Conservation (phyloP, 2,113 vertebrate species). For the Zosterops borbonicus region DNA sequence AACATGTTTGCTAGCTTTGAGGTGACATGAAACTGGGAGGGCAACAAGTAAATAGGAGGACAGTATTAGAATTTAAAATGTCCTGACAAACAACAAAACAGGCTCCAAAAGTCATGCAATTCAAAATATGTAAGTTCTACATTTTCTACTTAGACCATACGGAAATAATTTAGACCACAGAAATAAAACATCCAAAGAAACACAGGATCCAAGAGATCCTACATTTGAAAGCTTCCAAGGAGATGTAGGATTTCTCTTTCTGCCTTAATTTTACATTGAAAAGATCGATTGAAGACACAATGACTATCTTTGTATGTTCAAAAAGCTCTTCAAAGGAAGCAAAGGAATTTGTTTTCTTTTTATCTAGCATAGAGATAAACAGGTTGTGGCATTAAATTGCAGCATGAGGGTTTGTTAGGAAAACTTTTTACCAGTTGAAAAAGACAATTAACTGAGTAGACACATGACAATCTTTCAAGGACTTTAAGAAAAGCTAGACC, state of each 20-base stretch:
- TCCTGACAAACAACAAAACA: not conserved
- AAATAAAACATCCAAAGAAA: not conserved
- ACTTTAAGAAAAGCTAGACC: not conserved
- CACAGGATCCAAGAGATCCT: not conserved
- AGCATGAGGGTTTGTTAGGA: not conserved
- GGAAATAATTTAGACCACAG: not conserved
- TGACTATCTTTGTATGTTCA: not conserved
- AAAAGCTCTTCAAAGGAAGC: not conserved
- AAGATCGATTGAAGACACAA: not conserved
- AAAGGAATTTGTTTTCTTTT: not conserved
- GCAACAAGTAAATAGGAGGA: not conserved
- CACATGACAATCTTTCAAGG: not conserved
- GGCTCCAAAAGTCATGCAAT: not conserved
- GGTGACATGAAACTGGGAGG: not conserved
- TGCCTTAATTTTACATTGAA: not conserved
- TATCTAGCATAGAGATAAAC: not conserved
- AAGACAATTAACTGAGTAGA: not conserved
- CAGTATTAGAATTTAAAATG: not conserved
- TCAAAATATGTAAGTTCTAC: not conserved
- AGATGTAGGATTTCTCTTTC: not conserved
- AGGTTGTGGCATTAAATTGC: not conserved
- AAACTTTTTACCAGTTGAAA: not conserved
- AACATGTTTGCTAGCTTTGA: not conserved
- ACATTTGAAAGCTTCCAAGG: not conserved
- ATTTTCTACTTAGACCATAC: not conserved